A percentile compares a stretch with the other conserved stretches of the same genome.
These are phyloP conservation scores for Samia ricini DNA, from an alignment of 1,140 invertebrate genomes.

Conservation along the genomic window DNA sequence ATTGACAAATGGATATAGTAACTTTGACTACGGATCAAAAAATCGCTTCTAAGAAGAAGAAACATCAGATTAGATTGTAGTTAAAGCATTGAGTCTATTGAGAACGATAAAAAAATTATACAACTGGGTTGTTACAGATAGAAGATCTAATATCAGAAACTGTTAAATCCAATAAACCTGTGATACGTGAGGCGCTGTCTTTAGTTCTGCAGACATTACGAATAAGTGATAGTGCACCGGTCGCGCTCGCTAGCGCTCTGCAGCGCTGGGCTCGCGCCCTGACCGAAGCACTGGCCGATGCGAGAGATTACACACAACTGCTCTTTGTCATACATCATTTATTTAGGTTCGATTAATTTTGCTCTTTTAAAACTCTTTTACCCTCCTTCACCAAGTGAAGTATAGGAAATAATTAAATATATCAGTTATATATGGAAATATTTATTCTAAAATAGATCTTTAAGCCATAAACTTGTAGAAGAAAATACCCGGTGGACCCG, in stretches of 20 bases:
- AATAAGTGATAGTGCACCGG: slow-evolving; percentile 38
- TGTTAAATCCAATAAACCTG: slow-evolving; percentile 32
- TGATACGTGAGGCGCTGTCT: slow-evolving; percentile 51
- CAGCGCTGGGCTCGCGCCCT: slow-evolving; percentile 53
- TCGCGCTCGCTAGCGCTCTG: slow-evolving; percentile 34
- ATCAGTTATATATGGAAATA: no score
- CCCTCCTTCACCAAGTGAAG: no score
- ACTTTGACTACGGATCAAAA: no score
- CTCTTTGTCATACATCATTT: slow-evolving; percentile 59
- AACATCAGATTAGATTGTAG: no score
- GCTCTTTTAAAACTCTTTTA: neutral
- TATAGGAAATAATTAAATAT: no score
- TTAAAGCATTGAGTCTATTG: no score
- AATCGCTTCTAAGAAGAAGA: no score
- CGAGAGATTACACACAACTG: slow-evolving; percentile 40
- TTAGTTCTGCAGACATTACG: slow-evolving; percentile 51
- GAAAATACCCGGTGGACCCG: neutral
- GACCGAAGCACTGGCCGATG: slow-evolving; percentile 36
- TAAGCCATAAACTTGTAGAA: neutral
- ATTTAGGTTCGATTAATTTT: slow-evolving; percentile 38
- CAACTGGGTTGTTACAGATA: slow-evolving; percentile 53
- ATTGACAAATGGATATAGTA: no score
- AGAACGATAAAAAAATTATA: no score
- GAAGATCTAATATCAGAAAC: slow-evolving; percentile 57
- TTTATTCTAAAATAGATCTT: no score